Evolutionary conservation across 2,797 vertebrate genomes (phyloP).

Genomic region (Borostomias antarcticus): DNA sequence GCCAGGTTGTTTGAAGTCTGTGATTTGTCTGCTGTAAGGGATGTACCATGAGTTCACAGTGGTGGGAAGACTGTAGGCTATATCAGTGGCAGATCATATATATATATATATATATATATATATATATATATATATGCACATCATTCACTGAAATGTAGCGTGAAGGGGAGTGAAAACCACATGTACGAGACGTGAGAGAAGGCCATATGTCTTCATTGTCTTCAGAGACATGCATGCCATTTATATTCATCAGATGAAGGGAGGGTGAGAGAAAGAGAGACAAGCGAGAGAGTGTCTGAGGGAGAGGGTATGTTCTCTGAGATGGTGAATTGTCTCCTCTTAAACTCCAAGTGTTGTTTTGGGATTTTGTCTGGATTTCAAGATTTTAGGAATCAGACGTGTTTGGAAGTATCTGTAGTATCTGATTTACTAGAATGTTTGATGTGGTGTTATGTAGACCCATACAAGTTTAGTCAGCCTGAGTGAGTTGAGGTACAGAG

Average conservation of each 20-base stretch:
- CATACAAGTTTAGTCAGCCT: no score
- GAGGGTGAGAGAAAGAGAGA: not conserved
- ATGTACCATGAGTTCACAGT: not conserved
- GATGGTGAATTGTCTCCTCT: no score
- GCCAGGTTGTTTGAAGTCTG: not conserved
- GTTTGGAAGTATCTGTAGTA: no score
- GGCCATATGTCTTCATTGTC: not conserved
- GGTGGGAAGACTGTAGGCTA: not conserved
- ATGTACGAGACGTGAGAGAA: not conserved
- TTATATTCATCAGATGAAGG: conserved; percentile 1
- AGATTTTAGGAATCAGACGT: no score
- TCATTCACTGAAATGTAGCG: not conserved
- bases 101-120: no score
- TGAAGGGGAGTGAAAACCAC: not conserved
- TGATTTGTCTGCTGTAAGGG: not conserved
- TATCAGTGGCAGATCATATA: no score
- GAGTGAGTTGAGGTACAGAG: no score
- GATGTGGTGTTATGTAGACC: no score
- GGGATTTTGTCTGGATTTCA: no score
- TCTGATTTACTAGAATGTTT: no score
- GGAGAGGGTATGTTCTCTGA: no score
- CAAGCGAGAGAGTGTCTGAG: not conserved
- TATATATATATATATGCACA: not conserved
- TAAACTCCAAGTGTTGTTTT: no score
- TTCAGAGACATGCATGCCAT: not conserved